A percentile compares a stretch with the other conserved stretches of the same genome.
phyloP scores from a whole-genome alignment of 2,888 invertebrate species.

The Thera britannica region DNA sequence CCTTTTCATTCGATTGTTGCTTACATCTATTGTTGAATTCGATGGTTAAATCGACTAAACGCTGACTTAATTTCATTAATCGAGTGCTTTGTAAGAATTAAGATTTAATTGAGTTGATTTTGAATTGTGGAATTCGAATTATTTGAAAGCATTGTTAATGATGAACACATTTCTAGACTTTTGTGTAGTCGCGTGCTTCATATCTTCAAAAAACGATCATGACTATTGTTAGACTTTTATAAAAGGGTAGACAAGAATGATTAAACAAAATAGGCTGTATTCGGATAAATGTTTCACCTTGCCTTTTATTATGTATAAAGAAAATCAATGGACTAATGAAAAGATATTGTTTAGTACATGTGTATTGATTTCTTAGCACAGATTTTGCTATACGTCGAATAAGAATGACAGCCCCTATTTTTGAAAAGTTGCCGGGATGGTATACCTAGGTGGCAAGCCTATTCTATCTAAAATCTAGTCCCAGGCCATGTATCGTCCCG shows the following conservation, averaged over 20 bases:
- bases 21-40: slow-evolving; percentile 74
- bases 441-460: too few species aligned
- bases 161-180: slow-evolving; percentile 65
- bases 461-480: too few species aligned
- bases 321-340: background rate
- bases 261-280: slow-evolving; percentile 7
- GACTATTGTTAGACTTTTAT: slow-evolving; percentile 8
- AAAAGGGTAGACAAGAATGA: slow-evolving; percentile 17
- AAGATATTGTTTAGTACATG: too few species aligned
- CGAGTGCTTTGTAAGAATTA: slow-evolving; percentile 82
- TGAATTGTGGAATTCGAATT: slow-evolving; percentile 72
- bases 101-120: slow-evolving; percentile 83
- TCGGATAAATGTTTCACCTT: slow-evolving; percentile 9
- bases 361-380: too few species aligned
- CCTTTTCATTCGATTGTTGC: slow-evolving; percentile 81
- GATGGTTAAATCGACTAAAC: slow-evolving; percentile 80
- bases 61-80: slow-evolving; percentile 85
- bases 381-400: too few species aligned
- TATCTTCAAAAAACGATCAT: slow-evolving; percentile 32
- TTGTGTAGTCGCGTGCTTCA: slow-evolving; percentile 62
- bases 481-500: too few species aligned
- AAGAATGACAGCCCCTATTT: too few species aligned
- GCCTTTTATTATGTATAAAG: background rate
- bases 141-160: slow-evolving; percentile 73
- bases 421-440: too few species aligned